phyloP scores from a whole-genome alignment of 2,888 invertebrate genomes.

The Scotopteryx bipunctaria region DNA sequence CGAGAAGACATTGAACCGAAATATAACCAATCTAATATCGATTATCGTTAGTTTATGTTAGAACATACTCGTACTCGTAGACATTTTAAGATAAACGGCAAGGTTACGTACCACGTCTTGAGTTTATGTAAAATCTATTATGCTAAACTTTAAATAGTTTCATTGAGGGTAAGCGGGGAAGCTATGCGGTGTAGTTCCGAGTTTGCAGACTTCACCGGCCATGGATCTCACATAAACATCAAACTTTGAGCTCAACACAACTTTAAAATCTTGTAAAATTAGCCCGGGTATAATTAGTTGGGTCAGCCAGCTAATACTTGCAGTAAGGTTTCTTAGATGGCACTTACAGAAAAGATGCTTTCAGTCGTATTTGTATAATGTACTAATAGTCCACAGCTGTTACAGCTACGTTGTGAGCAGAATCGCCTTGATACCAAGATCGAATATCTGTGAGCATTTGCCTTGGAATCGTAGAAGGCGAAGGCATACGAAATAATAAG shows the following conservation, averaged over 20 bases:
- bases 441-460: conserved; percentile 51
- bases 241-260: conserved; percentile 49
- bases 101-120: conserved; percentile 15
- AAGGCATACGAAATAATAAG: conserved; percentile 36
- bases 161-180: conserved; percentile 22
- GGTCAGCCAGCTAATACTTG: conserved; percentile 50
- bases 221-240: conserved; percentile 40
- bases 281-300: conserved; percentile 55
- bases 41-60: conserved; percentile 3
- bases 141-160: conserved; percentile 26
- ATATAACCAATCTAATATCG: conserved; percentile 9
- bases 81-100: conserved; percentile 12
- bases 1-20: neutral
- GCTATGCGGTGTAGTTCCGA: conserved; percentile 26
- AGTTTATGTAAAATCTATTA: conserved; percentile 28
- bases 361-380: conserved; percentile 7
- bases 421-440: conserved; percentile 54
- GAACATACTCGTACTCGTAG: neutral
- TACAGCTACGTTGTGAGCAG: conserved; percentile 37
- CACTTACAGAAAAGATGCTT: conserved; percentile 41
- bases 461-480: conserved; percentile 48
- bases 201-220: conserved; percentile 23
- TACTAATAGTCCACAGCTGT: conserved; percentile 24
- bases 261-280: conserved; percentile 52
- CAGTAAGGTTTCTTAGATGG: conserved; percentile 43